Percentiles rank a stretch among this genome's conserved stretches.
These are phyloP conservation scores for Cryptocheilus praepositus DNA, from an alignment of 2,888 invertebrate species.

Conservation along the genomic window DNA sequence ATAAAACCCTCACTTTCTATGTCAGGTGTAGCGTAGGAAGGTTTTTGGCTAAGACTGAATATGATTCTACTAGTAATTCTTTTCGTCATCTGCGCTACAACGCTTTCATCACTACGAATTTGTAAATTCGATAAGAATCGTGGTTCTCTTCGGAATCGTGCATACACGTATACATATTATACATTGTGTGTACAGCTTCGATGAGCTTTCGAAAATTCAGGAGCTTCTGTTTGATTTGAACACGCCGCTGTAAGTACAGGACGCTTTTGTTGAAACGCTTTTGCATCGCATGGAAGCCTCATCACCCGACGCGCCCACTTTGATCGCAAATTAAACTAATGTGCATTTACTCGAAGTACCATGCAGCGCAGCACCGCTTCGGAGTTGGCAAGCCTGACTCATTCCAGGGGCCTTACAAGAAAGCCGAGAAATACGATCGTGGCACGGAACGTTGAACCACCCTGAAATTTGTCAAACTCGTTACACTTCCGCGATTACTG, in stretches of 20 bases:
- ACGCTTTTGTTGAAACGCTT: conserved; percentile 34
- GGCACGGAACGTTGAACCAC: neutral
- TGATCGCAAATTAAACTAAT: conserved; percentile 6
- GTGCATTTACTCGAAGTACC: neutral
- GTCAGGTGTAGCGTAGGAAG: too few relatives aligned
- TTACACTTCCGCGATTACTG: too few relatives aligned
- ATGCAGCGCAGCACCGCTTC: conserved; percentile 23
- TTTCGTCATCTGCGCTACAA: too few relatives aligned
- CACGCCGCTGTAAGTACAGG: conserved; percentile 9
- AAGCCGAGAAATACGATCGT: neutral
- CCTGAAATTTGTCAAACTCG: neutral
- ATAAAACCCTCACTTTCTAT: too few relatives aligned
- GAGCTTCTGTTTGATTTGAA: conserved; percentile 14
- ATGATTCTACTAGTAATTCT: too few relatives aligned
- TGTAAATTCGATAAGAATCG: too few relatives aligned
- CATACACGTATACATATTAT: neutral
- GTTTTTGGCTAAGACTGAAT: too few relatives aligned
- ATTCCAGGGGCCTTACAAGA: neutral
- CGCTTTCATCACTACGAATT: too few relatives aligned
- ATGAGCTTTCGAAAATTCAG: conserved; percentile 16
- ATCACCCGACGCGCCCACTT: conserved; percentile 18
- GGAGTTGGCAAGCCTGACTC: conserved; percentile 33
- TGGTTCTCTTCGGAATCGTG: too few relatives aligned
- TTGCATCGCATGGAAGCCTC: conserved; percentile 21
- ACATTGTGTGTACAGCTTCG: conserved; percentile 6